Evolutionary conservation across 2,113 vertebrate species (phyloP), one percentile per base, ranked within the genome.

Genomic region (Cebus imitator): DNA sequence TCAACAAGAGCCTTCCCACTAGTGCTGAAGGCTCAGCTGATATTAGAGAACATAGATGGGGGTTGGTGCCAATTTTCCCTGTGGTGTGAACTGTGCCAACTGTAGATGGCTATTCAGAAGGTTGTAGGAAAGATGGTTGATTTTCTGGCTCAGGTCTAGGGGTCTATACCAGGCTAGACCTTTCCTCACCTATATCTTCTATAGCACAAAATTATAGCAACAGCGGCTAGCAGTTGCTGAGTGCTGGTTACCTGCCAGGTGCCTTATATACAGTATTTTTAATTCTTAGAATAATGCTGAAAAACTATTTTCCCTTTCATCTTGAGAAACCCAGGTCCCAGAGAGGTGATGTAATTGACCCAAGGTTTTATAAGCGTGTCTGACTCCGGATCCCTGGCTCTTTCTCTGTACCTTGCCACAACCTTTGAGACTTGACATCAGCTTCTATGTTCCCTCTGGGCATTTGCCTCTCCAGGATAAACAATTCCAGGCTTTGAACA

Each of bases 381-480:
- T 61, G 43, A 80, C 13, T 64, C 30, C 27, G 45, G 45, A 75
- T 48, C 30, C 14, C 12, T 32, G 87, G 4, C 17, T 70, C 12
- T 48, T 80, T 48, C 13, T 52, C 66, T 18, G 6, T 20, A 43
- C 21, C 30, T 82, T 76, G 70, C 48, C 58, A 25, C 57, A 35
- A 58, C 20, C 32, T 89, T 35, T 57, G 78, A 88, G 81, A 70
- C 52, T 17, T 45, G 55, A 81, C 14, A 13, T 78, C 5, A 3
- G 40, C 43, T 90, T 52, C 61, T 20, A 4, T 58, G 72, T 87
- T 55, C 16, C 48, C 57, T 70, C 83, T 12, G 52, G 73, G 57
- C 8, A 23, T 57, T 75, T 66, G 48, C 48, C 93, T 86, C 79
- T 75, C 79, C 61, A 17, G 48, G 61, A 91, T 88, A 88, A 96